phyloP scores from a whole-genome alignment of 2,888 invertebrate genomes.

The Hofmannophila pseudospretella region DNA sequence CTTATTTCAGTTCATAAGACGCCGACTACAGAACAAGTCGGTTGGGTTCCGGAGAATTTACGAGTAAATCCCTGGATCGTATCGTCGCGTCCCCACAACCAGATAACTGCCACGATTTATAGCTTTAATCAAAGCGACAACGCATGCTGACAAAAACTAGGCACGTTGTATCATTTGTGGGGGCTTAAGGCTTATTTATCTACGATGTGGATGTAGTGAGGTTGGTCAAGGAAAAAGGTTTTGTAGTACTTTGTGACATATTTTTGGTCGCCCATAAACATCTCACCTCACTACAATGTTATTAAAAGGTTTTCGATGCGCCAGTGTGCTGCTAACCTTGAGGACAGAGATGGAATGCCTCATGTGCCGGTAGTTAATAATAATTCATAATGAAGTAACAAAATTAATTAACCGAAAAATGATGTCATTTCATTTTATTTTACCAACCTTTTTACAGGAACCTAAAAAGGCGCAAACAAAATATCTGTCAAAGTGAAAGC shows the following conservation, averaged over 20 bases:
- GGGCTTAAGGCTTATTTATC: neutral
- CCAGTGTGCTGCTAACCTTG: too few species aligned
- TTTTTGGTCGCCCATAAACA: too few species aligned
- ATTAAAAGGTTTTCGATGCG: too few species aligned
- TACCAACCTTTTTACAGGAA: too few species aligned
- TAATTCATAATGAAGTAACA: too few species aligned
- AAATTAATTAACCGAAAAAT: too few species aligned
- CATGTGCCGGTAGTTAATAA: too few species aligned
- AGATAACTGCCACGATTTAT: slow-evolving; percentile 66
- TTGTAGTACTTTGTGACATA: too few species aligned
- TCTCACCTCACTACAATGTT: too few species aligned
- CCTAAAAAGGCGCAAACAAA: neutral
- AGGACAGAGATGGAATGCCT: too few species aligned
- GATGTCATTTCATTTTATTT: too few species aligned
- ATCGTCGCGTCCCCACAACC: slow-evolving; percentile 50
- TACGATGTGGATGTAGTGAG: too few species aligned
- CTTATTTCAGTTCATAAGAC: slow-evolving; percentile 18
- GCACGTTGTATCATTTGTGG: slow-evolving; percentile 39
- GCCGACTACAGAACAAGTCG: slow-evolving; percentile 27
- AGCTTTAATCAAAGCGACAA: slow-evolving; percentile 65
- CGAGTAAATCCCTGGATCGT: slow-evolving; percentile 46
- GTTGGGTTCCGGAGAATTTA: slow-evolving; percentile 53
- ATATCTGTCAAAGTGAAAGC: slow-evolving; percentile 17
- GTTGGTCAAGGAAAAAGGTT: neutral
- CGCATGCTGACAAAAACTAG: slow-evolving; percentile 62